phyloP scores from a whole-genome alignment of 1,140 invertebrate species.

The Ceratosolen fusciceps region DNA sequence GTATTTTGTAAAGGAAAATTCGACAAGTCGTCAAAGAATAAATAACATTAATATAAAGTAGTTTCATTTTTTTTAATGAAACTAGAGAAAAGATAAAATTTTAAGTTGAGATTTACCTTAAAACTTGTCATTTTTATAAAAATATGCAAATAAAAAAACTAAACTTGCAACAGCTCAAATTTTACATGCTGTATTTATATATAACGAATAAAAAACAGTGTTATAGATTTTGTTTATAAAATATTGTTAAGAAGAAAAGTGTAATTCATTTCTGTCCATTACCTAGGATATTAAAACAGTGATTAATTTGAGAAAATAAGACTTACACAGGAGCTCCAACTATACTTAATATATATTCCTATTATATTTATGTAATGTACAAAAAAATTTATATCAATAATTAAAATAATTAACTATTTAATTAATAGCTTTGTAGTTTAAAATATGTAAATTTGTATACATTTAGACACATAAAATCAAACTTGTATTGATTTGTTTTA shows the following conservation, averaged over 20 bases:
- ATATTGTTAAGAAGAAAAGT: background rate
- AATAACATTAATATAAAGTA: constrained; percentile 12
- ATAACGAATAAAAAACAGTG: constrained; percentile 6
- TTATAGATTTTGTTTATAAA: background rate
- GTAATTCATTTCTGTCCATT: background rate
- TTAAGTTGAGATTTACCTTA: background rate
- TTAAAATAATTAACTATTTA: background rate
- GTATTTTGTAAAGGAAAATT: constrained; percentile 25
- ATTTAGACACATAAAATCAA: too few relatives aligned
- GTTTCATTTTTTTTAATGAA: background rate
- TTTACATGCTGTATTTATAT: constrained; percentile 15
- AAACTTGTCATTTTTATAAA: background rate
- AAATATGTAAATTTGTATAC: background rate
- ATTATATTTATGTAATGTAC: background rate
- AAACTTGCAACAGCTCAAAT: background rate
- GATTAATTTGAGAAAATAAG: too few relatives aligned
- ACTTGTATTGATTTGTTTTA: too few relatives aligned
- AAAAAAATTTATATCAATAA: constrained; percentile 1
- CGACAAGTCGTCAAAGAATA: constrained; percentile 36
- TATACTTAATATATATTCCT: constrained; percentile 15
- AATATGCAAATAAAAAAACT: background rate
- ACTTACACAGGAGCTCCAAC: background rate
- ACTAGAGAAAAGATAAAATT: background rate
- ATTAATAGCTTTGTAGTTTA: too few relatives aligned
- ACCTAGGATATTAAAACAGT: background rate